Evolutionary conservation across 1,140 invertebrate genomes (phyloP), one percentile per base, ranked within the genome.

Genomic region (Penaeus indicus): DNA sequence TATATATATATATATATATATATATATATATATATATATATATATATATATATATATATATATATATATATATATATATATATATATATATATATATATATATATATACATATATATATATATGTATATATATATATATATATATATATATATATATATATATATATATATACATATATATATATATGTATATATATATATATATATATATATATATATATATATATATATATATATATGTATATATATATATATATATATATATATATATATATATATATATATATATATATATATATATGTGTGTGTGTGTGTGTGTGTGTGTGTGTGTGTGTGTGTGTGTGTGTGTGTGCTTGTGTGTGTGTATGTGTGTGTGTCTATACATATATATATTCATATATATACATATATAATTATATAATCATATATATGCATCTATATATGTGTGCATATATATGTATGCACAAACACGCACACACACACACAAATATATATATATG

Each of bases 331-430:
- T 38, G 5, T 38, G 5, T 38, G 5, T 38, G 5, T 84, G 69
- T 69, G 69, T 72, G 54, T 54, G 54, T 84, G 54, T 75, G 19
- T 75, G 19, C 27, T 2, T 27, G 4, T 78, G 42, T 78, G 3
- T 78, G 42, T 78, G 3, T 78, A 78, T 78, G 3, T 78, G 42
- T 78, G 3, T 78, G 42, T 78, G 22, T 69, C 72, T 84, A 84
- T 84, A 72, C 72, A 84, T 84, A 72, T 72, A 84, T 84, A 54
- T 72, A 84, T 84, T 47, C 72, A 84, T 84, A 84, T 84, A 84
- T 84, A 84, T 84, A 84, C 72, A 84, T 84, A 84, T 84, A 72
- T 84, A 84, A 32, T 3, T 75, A 75, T 75, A 25, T 75, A n/a
- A 32, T 3, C 19, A 75, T 25, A 75, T 18, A 4, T 75, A 8